Conservation (phyloP, 2,888 invertebrate genomes). For the Heliconius ismenius region DNA sequence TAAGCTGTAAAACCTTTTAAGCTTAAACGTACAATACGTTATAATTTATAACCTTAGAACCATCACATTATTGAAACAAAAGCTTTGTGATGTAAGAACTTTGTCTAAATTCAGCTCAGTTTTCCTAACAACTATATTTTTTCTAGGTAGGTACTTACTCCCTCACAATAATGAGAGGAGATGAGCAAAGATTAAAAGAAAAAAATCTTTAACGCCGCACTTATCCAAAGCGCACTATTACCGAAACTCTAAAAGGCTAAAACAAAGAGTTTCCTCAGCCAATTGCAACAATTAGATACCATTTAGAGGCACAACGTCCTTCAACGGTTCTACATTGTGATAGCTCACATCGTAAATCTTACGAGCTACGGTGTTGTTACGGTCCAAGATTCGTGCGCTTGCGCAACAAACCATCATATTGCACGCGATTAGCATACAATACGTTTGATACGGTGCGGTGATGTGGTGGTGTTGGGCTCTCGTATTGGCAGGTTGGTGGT, state of each 20-base stretch:
- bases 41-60: not conserved
- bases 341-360: conserved; percentile 39
- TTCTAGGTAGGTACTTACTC: not conserved
- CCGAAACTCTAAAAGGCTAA: conserved; percentile 4
- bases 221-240: conserved; percentile 2
- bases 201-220: not conserved
- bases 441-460: conserved; percentile 51
- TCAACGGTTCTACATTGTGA: conserved; percentile 37
- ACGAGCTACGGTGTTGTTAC: conserved; percentile 44
- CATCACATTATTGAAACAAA: not conserved
- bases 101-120: no score
- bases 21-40: no score
- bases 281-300: conserved; percentile 30
- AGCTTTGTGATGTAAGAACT: not conserved
- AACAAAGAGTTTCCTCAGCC: conserved; percentile 18
- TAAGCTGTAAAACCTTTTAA: not conserved
- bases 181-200: not conserved
- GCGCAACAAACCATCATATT: conserved; percentile 63
- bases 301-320: conserved; percentile 25
- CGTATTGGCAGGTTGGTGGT: conserved; percentile 47
- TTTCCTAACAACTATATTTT: not conserved
- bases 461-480: conserved; percentile 51
- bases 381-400: conserved; percentile 59
- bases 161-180: not conserved
- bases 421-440: conserved; percentile 75